Evolutionary conservation across 2,888 invertebrate genomes (phyloP).

Genomic region (Drosophila pegasa): DNA sequence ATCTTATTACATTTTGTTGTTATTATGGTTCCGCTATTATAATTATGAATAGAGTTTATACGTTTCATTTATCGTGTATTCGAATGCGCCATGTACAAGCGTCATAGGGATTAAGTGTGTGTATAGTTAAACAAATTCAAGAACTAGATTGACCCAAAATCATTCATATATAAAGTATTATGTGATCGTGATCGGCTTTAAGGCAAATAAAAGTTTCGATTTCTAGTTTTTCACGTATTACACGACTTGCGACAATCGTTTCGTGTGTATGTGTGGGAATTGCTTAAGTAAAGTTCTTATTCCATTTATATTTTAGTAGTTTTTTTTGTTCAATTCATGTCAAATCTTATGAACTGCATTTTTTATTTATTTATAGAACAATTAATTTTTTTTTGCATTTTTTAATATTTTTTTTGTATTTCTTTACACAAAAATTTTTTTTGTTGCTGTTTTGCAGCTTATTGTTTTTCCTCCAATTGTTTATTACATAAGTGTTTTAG

Average conservation of each 20-base stretch:
- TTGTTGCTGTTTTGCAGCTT: conserved; percentile 67
- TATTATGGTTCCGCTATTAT: conserved; percentile 39
- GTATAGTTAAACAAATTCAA: conserved; percentile 50
- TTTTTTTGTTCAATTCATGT: conserved; percentile 23
- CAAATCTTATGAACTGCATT: conserved; percentile 53
- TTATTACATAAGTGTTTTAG: conserved; percentile 64
- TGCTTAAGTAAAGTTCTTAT: conserved; percentile 26
- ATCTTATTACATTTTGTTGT: conserved; percentile 36
- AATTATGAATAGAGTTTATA: conserved; percentile 9
- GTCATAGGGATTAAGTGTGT: conserved; percentile 42
- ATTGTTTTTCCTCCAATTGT: conserved; percentile 64
- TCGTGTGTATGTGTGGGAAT: conserved; percentile 32
- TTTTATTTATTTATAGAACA: conserved; percentile 70
- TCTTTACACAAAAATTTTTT: conserved; percentile 50
- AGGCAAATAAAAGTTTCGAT: conserved; percentile 84
- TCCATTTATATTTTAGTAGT: conserved; percentile 41
- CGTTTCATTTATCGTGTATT: background rate
- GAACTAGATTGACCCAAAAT: conserved; percentile 48
- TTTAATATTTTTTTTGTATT: conserved; percentile 23
- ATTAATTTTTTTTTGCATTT: conserved; percentile 45
- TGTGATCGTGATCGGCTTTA: conserved; percentile 62
- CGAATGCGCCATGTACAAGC: conserved; percentile 59
- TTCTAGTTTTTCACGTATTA: conserved; percentile 76
- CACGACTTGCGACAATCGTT: conserved; percentile 25
- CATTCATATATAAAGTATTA: conserved; percentile 34